A percentile compares a stretch with the other conserved stretches of the same genome.
Evolutionary conservation across 2,888 invertebrate species (phyloP).

Genomic region (Drosophila anomelani): DNA sequence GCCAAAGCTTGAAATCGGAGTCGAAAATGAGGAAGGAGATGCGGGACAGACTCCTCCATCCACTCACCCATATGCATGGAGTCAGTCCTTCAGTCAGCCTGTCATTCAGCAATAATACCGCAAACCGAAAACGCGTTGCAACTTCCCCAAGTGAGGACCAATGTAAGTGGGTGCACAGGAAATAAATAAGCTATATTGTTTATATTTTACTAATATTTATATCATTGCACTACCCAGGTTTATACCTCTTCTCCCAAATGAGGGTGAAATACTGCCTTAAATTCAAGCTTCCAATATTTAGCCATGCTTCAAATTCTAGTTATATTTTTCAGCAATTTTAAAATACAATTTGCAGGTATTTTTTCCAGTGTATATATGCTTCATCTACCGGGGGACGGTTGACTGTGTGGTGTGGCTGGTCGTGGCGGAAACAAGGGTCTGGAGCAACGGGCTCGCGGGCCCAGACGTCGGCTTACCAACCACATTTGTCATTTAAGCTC

Average conservation of each 20-base stretch:
- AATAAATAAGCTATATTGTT: not conserved
- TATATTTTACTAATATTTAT: no score
- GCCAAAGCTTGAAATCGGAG: conserved; percentile 62
- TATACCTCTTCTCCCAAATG: not conserved
- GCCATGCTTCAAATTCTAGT: not conserved
- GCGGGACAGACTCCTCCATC: not conserved
- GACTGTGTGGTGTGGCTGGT: not conserved
- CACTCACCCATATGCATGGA: conserved; percentile 12
- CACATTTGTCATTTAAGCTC: conserved; percentile 78
- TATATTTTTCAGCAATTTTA: no score
- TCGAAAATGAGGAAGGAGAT: conserved; percentile 20
- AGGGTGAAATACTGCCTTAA: not conserved
- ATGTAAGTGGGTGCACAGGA: not conserved
- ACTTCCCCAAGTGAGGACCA: conserved; percentile 50
- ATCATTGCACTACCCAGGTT: no score
- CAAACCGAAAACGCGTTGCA: conserved; percentile 69
- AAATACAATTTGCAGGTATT: not conserved
- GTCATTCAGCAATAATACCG: conserved; percentile 70
- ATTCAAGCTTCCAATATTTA: not conserved
- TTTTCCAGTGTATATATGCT: not conserved
- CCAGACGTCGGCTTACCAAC: conserved; percentile 74
- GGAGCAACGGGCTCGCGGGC: conserved; percentile 39
- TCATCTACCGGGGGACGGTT: not conserved
- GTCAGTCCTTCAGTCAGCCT: conserved; percentile 53
- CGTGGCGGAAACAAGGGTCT: conserved; percentile 23